These are phyloP conservation scores for Aphidius gifuensis DNA, from an alignment of 1,140 invertebrate species.

Conservation along the genomic window DNA sequence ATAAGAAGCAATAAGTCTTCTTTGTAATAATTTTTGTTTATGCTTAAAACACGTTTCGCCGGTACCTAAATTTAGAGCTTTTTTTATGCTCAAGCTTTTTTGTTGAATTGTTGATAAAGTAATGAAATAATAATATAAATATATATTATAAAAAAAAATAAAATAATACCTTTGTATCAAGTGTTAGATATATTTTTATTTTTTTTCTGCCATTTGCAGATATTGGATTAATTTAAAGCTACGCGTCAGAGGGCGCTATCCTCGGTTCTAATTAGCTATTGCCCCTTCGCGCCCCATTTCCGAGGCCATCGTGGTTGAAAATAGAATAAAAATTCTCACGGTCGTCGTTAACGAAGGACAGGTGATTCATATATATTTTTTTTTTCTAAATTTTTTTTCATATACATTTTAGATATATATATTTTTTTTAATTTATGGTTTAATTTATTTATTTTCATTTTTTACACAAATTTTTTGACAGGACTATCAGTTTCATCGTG, in stretches of 20 bases:
- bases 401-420: neutral
- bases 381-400: neutral
- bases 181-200: neutral
- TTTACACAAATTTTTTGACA: too few species aligned
- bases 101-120: too few species aligned
- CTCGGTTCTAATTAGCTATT: conserved; percentile 28
- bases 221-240: conserved; percentile 27
- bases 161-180: neutral
- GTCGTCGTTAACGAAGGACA: conserved; percentile 23
- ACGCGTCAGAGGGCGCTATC: conserved; percentile 16
- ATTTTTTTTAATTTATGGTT: conserved; percentile 1
- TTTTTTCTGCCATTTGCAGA: conserved; percentile 18
- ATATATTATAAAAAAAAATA: too few species aligned
- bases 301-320: conserved; percentile 24
- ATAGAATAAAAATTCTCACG: conserved; percentile 27
- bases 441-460: neutral
- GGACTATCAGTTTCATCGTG: too few species aligned
- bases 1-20: too few species aligned
- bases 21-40: too few species aligned
- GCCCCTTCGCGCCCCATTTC: conserved; percentile 29
- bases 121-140: too few species aligned
- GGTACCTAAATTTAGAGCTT: too few species aligned
- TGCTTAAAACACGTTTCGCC: too few species aligned
- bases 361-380: conserved; percentile 19
- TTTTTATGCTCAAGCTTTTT: too few species aligned